Conservation (phyloP, 1,140 invertebrate genomes). For the Microplitis mediator region DNA sequence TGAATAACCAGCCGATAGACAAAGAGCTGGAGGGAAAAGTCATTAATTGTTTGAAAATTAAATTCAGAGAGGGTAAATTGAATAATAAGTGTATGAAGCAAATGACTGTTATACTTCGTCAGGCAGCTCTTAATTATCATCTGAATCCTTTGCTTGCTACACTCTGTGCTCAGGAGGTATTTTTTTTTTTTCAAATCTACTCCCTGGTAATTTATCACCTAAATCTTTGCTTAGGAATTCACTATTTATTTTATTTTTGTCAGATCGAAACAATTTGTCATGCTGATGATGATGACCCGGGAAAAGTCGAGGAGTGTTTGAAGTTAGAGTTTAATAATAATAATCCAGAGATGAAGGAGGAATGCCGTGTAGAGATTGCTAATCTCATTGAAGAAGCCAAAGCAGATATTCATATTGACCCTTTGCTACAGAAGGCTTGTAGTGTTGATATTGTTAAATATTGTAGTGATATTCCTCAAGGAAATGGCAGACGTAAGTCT, state of each 20-base stretch:
- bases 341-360: conserved; percentile 72
- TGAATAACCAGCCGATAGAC: conserved; percentile 48
- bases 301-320: conserved; percentile 85
- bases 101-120: conserved; percentile 80
- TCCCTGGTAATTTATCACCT: background rate
- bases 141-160: conserved; percentile 82
- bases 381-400: conserved; percentile 79
- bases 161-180: conserved; percentile 71
- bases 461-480: conserved; percentile 82
- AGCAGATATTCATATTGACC: conserved; percentile 85
- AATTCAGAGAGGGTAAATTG: conserved; percentile 77
- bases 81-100: conserved; percentile 80
- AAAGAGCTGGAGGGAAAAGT: conserved; percentile 64
- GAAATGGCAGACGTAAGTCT: conserved; percentile 81
- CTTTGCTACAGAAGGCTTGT: conserved; percentile 78
- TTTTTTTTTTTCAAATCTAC: conserved; percentile 5
- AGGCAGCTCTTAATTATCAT: conserved; percentile 86
- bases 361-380: conserved; percentile 81
- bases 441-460: conserved; percentile 81
- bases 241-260: conserved; percentile 19
- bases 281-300: conserved; percentile 56
- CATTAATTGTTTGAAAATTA: conserved; percentile 75
- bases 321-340: conserved; percentile 75
- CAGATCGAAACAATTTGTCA: conserved; percentile 61
- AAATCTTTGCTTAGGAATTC: background rate